Evolutionary conservation across 2,113 vertebrate genomes (phyloP).

Genomic region (Phycodurus eques): DNA sequence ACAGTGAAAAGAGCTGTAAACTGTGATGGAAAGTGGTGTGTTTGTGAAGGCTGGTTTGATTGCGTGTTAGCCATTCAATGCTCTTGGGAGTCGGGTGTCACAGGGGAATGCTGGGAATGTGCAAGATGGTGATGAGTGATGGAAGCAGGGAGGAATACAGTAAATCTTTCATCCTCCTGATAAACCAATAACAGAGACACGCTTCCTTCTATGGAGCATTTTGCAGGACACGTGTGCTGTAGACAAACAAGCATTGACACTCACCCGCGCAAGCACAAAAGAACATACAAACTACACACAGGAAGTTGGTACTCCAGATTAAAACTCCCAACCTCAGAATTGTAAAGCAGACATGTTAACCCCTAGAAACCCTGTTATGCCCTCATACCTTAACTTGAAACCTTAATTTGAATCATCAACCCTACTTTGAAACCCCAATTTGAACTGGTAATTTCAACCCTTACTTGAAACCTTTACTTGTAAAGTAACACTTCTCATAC

Average conservation of each 20-base stretch:
- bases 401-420: neutral
- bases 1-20: constrained; percentile 42
- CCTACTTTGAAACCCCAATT: neutral
- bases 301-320: neutral
- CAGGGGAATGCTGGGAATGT: constrained; percentile 61
- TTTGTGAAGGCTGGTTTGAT: constrained; percentile 31
- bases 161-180: constrained; percentile 32
- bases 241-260: neutral
- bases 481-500: neutral
- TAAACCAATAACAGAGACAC: constrained; percentile 32
- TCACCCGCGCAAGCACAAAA: neutral
- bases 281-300: neutral
- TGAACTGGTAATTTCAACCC: neutral
- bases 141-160: constrained; percentile 30
- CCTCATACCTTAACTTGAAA: neutral
- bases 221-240: neutral
- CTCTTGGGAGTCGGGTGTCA: constrained; percentile 49
- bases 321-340: neutral
- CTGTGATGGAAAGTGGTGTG: constrained; percentile 16
- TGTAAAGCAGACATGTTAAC: too few relatives aligned
- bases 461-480: too few relatives aligned
- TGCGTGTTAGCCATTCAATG: constrained; percentile 34
- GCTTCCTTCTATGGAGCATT: constrained; percentile 31
- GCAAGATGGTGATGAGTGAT: constrained; percentile 55
- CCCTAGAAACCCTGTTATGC: neutral